phyloP scores from a whole-genome alignment of 1,140 invertebrate species.

The Zelostemma sp. region DNA sequence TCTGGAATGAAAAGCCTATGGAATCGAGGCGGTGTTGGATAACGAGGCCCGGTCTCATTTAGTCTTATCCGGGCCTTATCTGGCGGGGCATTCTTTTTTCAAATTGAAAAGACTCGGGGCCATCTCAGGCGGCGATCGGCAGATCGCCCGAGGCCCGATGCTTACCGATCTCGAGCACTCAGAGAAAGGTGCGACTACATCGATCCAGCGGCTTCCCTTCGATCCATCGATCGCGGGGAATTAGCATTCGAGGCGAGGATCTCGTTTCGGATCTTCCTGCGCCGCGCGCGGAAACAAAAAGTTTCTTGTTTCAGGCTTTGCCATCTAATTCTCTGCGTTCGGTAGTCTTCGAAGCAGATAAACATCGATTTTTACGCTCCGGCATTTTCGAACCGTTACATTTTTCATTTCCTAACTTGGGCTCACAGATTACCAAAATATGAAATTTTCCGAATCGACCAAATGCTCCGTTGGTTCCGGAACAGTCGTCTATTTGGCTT shows the following conservation, averaged over 20 bases:
- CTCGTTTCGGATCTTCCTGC: slow-evolving; percentile 9
- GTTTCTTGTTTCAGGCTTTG: background rate
- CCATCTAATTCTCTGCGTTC: background rate
- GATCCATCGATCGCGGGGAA: slow-evolving; percentile 50
- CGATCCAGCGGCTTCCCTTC: slow-evolving; percentile 7
- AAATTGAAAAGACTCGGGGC: slow-evolving; percentile 48
- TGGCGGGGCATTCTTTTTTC: slow-evolving; percentile 35
- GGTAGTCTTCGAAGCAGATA: background rate
- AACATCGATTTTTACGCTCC: background rate
- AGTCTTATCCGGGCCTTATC: slow-evolving; percentile 21
- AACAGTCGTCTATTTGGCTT: background rate
- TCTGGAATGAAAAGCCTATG: slow-evolving; percentile 3
- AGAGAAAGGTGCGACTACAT: slow-evolving; percentile 12
- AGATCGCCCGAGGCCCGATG: slow-evolving; percentile 8
- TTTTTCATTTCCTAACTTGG: too few relatives aligned
- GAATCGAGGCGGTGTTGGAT: slow-evolving; percentile 4
- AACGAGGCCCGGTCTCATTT: slow-evolving; percentile 37
- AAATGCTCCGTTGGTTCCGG: too few relatives aligned
- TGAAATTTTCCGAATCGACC: too few relatives aligned
- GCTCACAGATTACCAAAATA: too few relatives aligned
- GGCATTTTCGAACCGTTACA: too few relatives aligned
- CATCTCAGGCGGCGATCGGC: slow-evolving; percentile 22
- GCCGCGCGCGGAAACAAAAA: background rate
- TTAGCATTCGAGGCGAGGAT: slow-evolving; percentile 59
- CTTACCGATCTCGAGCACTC: slow-evolving; percentile 19